Base-by-base conservation (phyloP, 2,888 invertebrate species). In the Crossocerus cetratus region DNA sequence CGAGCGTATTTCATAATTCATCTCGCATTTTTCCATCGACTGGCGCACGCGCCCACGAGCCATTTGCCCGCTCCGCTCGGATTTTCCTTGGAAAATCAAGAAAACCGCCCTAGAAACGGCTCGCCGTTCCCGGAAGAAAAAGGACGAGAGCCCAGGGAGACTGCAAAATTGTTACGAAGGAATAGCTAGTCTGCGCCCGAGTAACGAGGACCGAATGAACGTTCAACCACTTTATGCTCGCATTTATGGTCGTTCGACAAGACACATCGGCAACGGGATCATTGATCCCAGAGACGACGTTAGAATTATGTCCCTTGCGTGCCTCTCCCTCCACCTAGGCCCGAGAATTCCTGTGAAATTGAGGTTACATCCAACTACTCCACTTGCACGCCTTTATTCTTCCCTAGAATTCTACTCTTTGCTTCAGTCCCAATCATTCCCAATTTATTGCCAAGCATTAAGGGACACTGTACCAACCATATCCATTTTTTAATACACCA, bases 171-270 rank as follows among this genome's bases (percentile, higher is more conserved):
- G 65, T 58, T 69, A 43, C 22, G 14, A 14, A 23, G 65, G 13
- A 53, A 60, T 61, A 65, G 45, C 4, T 59, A 54, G 61, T 60
- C 57, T 53, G 69, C 55, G 62, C 54, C 64, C 5, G 61, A 66
- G 57, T 72, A 77, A 77, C 64, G 65, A 77, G 69, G 60, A 44
- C 42, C 43, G 72, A 73, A 66, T 58, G 72, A 76, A 75, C 57
- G 53, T 73, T 76, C 60, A 67, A 55, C 64, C 66, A 67, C 66
- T 16, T 72, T 69, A 67, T 61, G 72, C 61, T 69, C 64, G 66
- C 59, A 69, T 73, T 76, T 77, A 72, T 72, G 69, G 69, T 45
- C 64, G 68, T 65, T 71, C 42, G 62, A 44, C 32, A 55, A 69
- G 69, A 62, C 55, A 58, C 58, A 69, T 69, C 21, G 49, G 22